Conservation (phyloP, 2,888 invertebrate genomes). For the Odontomyia ornata region DNA sequence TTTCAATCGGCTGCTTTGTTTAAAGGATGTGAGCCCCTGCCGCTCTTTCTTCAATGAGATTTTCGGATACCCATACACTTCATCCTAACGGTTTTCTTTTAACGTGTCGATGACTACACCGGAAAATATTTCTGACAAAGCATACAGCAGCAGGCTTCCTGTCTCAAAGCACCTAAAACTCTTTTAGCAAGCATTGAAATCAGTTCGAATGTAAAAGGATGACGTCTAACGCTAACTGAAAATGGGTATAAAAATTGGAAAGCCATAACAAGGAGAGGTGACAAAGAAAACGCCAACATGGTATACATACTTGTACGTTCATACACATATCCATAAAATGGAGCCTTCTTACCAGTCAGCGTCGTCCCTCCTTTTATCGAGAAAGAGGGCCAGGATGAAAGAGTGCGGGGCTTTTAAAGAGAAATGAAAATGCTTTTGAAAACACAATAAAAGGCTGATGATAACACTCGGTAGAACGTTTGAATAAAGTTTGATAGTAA, state of each 20-base stretch:
- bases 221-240: background rate
- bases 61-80: background rate
- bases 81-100: background rate
- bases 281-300: background rate
- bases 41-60: background rate
- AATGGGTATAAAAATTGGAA: background rate
- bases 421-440: too few species aligned
- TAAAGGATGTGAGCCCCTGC: background rate
- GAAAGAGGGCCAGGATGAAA: too few species aligned
- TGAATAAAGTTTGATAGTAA: background rate
- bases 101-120: background rate
- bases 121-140: too few species aligned
- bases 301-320: background rate
- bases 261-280: constrained; percentile 25
- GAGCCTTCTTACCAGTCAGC: constrained; percentile 3
- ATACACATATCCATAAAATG: constrained; percentile 19
- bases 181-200: background rate
- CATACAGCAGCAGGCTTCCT: too few species aligned
- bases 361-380: background rate
- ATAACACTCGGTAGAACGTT: background rate
- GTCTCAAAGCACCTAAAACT: background rate
- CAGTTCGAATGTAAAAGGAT: background rate
- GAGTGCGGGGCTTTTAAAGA: too few species aligned
- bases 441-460: constrained; percentile 17
- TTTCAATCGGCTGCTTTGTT: background rate